Base-by-base conservation (phyloP, 2,888 invertebrate species). In the Cryptophagus acutangulus region DNA sequence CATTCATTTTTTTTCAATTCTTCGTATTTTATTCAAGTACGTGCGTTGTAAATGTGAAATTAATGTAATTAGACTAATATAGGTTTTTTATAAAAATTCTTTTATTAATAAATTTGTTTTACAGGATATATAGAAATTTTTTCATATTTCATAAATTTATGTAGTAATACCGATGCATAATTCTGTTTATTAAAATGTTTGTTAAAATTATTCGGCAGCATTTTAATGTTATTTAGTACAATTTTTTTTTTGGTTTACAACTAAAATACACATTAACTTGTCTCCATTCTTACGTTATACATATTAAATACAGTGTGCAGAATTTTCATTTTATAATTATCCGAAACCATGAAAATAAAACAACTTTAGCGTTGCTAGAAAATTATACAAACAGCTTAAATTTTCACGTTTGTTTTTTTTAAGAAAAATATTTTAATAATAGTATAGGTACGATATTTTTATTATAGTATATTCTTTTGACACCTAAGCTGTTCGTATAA, bases 41-140 rank as follows among this genome's bases (percentile, higher is more conserved):
- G n/a, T n/a, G n/a, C n/a, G n/a, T n/a, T n/a, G n/a, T n/a, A n/a
- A n/a, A n/a, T n/a, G n/a, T n/a, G n/a, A n/a, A n/a, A n/a, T n/a
- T n/a, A n/a, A n/a, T n/a, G n/a, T n/a, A n/a, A n/a, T n/a, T n/a
- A n/a, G n/a, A n/a, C n/a, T n/a, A n/a, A n/a, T n/a, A n/a, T n/a
- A n/a, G n/a, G n/a, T n/a, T n/a, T 36, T 36, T 36, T 38, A 38
- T 31, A 31, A 38, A 38, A 38, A 38, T 30, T 17, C 30, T 5
- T 38, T 38, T 38, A 34, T 38, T 31, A 38, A 36, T 36, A 36
- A 36, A 36, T 18, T 10, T 36, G 20, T 36, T 29, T 20, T 36
- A 36, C 25, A 24, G 36, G 36, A 17, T 36, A 36, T 36, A 36
- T 24, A 36, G 20, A 36, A 36, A 24, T 20, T 36, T 3, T 36